phyloP scores from a whole-genome alignment of 2,888 invertebrate genomes.

The Hypomecis punctinalis region DNA sequence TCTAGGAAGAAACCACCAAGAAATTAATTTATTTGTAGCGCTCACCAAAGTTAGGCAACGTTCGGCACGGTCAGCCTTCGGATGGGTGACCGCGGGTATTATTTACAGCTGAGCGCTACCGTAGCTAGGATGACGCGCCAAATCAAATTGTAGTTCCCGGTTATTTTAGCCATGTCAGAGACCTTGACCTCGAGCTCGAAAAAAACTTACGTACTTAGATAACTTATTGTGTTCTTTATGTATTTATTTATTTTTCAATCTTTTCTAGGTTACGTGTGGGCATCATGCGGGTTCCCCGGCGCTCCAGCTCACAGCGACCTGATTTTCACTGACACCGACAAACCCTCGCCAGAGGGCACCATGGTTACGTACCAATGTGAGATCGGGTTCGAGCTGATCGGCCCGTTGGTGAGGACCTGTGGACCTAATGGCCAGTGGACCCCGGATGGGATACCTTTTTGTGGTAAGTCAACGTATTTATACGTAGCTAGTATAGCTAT shows the following conservation, averaged over 20 bases:
- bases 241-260: constrained; percentile 10
- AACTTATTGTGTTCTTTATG: neutral
- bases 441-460: constrained; percentile 96
- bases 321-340: constrained; percentile 88
- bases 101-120: no score
- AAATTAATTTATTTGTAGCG: no score
- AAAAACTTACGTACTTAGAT: neutral
- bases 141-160: no score
- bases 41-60: no score
- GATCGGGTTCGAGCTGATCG: constrained; percentile 95
- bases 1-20: no score
- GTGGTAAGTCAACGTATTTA: constrained; percentile 88
- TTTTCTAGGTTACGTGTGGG: constrained; percentile 58
- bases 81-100: no score
- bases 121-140: no score
- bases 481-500: no score
- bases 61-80: no score
- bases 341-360: constrained; percentile 80
- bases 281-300: constrained; percentile 93
- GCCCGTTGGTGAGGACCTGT: constrained; percentile 92
- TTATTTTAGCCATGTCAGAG: no score
- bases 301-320: constrained; percentile 95
- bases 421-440: constrained; percentile 90
- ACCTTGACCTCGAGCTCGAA: neutral
- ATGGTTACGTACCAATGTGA: constrained; percentile 95